Base-by-base conservation (phyloP, 1,140 invertebrate species). In the Lepidotrigona ventralis region DNA sequence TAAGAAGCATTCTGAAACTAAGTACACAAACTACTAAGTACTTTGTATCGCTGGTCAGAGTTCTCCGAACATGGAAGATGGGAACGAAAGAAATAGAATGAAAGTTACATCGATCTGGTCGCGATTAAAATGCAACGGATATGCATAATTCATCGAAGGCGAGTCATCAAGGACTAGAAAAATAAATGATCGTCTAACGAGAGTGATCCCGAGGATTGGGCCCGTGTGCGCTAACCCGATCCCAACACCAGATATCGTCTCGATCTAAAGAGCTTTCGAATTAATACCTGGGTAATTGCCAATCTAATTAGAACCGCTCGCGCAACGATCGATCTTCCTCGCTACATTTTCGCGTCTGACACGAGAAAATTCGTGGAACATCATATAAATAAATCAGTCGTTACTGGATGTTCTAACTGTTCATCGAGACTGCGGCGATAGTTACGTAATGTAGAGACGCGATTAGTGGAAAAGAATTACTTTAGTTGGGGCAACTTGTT, bases 191-290 rank as follows among this genome's bases (percentile, higher is more conserved):
- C 14, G 39, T 83, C 74, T 83, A 78, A 83, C 74, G 54, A 77
- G 64, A 54, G 70, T 78, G 54, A 77, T 77, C 54, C 33, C 1
- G 72, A 26, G 26, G n/a, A 46, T 46, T 46, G 39, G 26, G 46
- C 26, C 51, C 19, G 51, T 53, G 11, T 26, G 51, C 11, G 39
- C 17, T 46, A 46, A 46, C 39, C 39, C 39, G 39, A 39, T 39
- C 39, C 39, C 39, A 9, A 21, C 86, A 26, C 3, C 15, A n/a
- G 33, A 70, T 89, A 90, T 91, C 90, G 85, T 29, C 51, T 46
- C 83, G 85, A 91, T 91, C 90, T 90, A 86, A 85, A 83, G 86
- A 86, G 85, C 90, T 90, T 90, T 89, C 89, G 88, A 90, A 91
- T 90, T 91, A 90, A 90, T 90, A 89, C 85, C 76, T 64, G 60